A percentile compares a stretch with the other conserved stretches of the same genome.
Evolutionary conservation across 2,888 invertebrate genomes (phyloP).

Genomic region (Hyposoter dolosus): DNA sequence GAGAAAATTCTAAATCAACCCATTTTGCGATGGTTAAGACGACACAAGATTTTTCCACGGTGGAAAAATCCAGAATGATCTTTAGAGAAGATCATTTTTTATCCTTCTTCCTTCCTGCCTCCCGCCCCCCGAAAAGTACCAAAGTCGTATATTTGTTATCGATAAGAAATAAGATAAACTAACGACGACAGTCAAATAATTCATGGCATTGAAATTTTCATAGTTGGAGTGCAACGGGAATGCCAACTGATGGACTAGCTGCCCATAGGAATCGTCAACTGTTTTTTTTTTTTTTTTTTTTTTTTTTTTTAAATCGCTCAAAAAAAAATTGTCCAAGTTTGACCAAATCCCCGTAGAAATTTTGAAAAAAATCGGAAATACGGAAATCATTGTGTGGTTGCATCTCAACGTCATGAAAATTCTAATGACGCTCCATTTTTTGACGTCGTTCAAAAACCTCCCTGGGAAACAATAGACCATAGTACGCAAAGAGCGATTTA

Average conservation of each 20-base stretch:
- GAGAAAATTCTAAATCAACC: no score
- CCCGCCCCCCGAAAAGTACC: constrained; percentile 51
- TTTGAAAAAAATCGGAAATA: background rate
- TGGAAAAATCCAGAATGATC: constrained; percentile 37
- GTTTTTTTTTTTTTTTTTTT: background rate
- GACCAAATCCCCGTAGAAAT: background rate
- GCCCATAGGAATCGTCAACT: background rate
- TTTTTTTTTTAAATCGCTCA: no score
- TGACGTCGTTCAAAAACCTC: constrained; percentile 26
- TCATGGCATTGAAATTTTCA: background rate
- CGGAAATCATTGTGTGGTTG: background rate
- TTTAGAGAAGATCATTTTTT: constrained; percentile 25
- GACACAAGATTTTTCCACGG: constrained; percentile 14
- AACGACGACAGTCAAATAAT: constrained; percentile 21
- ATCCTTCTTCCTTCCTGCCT: background rate
- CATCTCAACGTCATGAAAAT: background rate
- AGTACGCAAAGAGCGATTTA: constrained; percentile 48
- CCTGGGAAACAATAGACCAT: constrained; percentile 29
- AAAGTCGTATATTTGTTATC: constrained; percentile 64
- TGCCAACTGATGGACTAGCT: background rate
- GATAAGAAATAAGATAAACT: constrained; percentile 43
- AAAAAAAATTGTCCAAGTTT: background rate
- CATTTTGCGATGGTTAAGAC: no score
- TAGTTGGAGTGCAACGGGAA: background rate
- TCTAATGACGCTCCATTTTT: background rate